Conservation (phyloP, 2,113 vertebrate species). For the Pampusana beccarii region DNA sequence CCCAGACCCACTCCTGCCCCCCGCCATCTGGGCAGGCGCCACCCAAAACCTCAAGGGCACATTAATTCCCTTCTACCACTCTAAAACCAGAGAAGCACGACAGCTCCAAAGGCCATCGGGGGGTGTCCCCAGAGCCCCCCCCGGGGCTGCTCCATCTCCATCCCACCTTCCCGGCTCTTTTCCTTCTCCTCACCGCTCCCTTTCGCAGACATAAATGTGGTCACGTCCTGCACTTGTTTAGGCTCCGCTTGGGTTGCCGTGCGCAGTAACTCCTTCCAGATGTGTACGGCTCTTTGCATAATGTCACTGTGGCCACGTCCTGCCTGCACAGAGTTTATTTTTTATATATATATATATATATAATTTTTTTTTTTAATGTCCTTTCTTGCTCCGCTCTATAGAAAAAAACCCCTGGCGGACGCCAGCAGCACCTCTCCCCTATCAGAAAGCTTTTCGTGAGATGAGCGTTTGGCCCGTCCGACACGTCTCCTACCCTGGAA, state of each 20-base stretch:
- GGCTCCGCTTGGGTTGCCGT: neutral
- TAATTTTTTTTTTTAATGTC: neutral
- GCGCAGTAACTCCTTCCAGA: slow-evolving; percentile 45
- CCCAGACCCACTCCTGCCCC: neutral
- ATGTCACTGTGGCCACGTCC: neutral
- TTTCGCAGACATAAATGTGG: neutral
- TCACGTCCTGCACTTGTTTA: slow-evolving; percentile 42
- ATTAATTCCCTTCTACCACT: accelerated
- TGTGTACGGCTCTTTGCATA: slow-evolving; percentile 25
- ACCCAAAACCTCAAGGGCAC: accelerated
- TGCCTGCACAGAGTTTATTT: accelerated
- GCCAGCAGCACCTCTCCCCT: neutral
- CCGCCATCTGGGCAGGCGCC: accelerated
- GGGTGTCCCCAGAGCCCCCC: accelerated
- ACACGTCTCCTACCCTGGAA: neutral
- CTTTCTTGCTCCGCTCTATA: neutral
- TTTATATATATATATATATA: too few species aligned
- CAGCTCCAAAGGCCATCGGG: accelerated
- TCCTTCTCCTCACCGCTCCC: neutral
- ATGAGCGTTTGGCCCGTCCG: neutral
- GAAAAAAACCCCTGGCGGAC: neutral
- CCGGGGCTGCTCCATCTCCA: neutral
- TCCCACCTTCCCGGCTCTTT: neutral
- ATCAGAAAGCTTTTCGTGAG: neutral
- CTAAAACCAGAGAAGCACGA: neutral